Conservation (phyloP, 2,113 vertebrate species). For the Poicephalus meyeri region DNA sequence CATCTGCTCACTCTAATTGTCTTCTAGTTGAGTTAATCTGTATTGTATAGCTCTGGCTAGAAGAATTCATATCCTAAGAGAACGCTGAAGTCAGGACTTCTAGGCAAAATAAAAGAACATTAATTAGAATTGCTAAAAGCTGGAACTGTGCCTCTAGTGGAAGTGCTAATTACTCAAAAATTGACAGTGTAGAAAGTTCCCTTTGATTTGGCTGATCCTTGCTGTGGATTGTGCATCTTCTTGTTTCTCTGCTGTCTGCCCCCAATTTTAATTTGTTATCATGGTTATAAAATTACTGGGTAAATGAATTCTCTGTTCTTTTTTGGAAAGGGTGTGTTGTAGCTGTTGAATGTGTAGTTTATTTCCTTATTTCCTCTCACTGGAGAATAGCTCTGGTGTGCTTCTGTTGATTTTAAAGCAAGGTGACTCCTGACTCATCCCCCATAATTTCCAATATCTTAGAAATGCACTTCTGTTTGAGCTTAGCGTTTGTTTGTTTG, state of each 20-base stretch:
- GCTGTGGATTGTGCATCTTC: not conserved
- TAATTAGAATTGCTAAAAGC: slow-evolving; percentile 53
- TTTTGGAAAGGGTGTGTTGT: not conserved
- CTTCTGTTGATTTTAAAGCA: slow-evolving; percentile 2
- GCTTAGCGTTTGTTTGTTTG: not conserved
- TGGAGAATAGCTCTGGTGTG: not conserved
- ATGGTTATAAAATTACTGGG: not conserved
- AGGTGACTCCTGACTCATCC: not conserved
- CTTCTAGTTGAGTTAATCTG: slow-evolving; percentile 23
- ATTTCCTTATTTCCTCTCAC: not conserved
- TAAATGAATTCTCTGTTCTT: not conserved
- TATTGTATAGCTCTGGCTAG: not conserved
- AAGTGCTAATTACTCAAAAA: slow-evolving; percentile 35
- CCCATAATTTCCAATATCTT: not conserved
- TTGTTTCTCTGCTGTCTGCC: not conserved
- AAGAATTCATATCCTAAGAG: slow-evolving; percentile 17
- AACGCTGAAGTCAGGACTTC: slow-evolving; percentile 63
- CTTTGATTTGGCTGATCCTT: slow-evolving; percentile 17
- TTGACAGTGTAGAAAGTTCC: not conserved
- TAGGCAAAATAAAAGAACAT: slow-evolving; percentile 28
- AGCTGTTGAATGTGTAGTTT: not conserved
- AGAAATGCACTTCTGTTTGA: not conserved
- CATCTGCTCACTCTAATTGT: slow-evolving; percentile 3
- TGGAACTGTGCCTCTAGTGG: slow-evolving; percentile 27
- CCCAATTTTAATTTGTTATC: not conserved